Conservation (phyloP, 1,140 invertebrate species). For the Meloidogyne floridensis region DNA sequence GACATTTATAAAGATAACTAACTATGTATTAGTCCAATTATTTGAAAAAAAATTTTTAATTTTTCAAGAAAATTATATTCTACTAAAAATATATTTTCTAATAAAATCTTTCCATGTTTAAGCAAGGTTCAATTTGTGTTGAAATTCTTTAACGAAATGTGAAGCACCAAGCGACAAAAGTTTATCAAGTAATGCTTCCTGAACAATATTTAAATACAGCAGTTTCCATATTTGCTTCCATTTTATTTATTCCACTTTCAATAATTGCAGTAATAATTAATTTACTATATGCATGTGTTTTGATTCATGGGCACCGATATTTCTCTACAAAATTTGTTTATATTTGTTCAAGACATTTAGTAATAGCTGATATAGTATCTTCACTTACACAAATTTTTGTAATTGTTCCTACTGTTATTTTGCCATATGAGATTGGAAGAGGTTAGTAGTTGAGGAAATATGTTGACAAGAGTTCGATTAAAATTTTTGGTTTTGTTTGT, state of each 20-base stretch:
- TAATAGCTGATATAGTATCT: conserved; percentile 28
- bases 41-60: too few species aligned
- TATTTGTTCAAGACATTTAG: conserved; percentile 38
- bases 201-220: conserved; percentile 2
- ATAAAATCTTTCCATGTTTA: too few species aligned
- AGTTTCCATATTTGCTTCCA: not conserved
- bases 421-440: conserved; percentile 7
- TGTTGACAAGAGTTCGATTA: too few species aligned
- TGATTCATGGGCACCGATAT: conserved; percentile 32
- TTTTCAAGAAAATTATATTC: too few species aligned
- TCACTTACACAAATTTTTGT: conserved; percentile 22
- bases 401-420: conserved; percentile 26
- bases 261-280: conserved; percentile 1
- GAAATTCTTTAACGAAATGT: too few species aligned
- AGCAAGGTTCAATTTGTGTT: too few species aligned
- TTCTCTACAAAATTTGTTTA: conserved; percentile 34
- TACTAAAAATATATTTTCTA: too few species aligned
- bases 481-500: too few species aligned
- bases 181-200: not conserved
- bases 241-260: conserved; percentile 1
- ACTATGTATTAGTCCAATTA: too few species aligned
- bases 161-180: too few species aligned
- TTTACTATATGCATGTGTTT: conserved; percentile 4
- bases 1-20: too few species aligned
- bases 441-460: not conserved